Conservation (phyloP, 92 coral and sea anemone species). For the Palythoa caribaeorum region DNA sequence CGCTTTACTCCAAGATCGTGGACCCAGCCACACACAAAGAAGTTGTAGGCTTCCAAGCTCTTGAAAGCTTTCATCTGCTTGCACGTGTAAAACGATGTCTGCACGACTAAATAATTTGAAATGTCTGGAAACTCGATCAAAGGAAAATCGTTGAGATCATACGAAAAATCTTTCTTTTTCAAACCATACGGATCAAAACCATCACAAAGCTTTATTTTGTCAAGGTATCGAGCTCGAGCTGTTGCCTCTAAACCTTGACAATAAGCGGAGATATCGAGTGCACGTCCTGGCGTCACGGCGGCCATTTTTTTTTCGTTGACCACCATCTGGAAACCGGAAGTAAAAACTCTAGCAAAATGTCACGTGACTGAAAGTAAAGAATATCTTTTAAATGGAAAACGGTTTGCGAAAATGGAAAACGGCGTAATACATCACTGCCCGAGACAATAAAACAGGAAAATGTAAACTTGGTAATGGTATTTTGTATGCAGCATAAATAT, state of each 20-base stretch:
- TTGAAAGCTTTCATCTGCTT: constrained; percentile 35
- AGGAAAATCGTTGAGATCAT: background rate
- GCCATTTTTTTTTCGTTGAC: background rate
- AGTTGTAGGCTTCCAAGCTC: constrained; percentile 58
- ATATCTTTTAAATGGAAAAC: too few species aligned
- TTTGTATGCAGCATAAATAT: too few species aligned
- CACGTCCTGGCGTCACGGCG: background rate
- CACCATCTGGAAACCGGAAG: constrained; percentile 26
- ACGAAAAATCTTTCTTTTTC: constrained; percentile 25
- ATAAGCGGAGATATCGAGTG: background rate
- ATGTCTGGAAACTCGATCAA: constrained; percentile 12
- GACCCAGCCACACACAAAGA: constrained; percentile 42
- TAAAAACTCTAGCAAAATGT: constrained; percentile 30
- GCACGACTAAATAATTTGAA: constrained; percentile 3
- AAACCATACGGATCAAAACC: constrained; percentile 4
- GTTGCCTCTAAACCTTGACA: constrained; percentile 20
- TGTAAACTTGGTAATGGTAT: too few species aligned
- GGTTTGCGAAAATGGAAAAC: too few species aligned
- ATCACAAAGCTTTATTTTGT: background rate
- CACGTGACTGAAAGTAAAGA: constrained; percentile 33
- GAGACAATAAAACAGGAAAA: too few species aligned
- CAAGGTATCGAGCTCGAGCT: constrained; percentile 10
- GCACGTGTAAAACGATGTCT: constrained; percentile 7
- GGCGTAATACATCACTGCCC: too few species aligned
- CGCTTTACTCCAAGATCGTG: constrained; percentile 50